Percentiles rank a stretch among this genome's conserved stretches.
Conservation (phyloP, 1,140 invertebrate species). For the Leptoteleia sp. region DNA sequence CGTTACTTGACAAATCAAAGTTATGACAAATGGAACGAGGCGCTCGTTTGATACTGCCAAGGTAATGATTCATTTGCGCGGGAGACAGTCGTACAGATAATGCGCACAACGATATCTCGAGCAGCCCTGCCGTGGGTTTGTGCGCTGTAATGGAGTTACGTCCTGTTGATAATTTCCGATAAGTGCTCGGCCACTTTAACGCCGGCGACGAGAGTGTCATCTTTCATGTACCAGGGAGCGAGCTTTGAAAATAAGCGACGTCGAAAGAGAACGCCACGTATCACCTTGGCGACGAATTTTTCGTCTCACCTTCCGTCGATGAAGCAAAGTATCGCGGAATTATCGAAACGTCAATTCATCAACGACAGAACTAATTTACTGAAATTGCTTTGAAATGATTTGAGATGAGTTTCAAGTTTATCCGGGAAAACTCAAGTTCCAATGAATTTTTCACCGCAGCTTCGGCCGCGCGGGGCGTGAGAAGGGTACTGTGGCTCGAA, state of each 20-base stretch:
- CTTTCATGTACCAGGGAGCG: conserved; percentile 45
- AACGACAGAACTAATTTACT: too few relatives aligned
- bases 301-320: conserved; percentile 1
- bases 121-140: conserved; percentile 29
- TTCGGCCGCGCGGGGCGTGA: too few relatives aligned
- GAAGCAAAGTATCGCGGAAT: conserved; percentile 4
- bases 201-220: conserved; percentile 69
- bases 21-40: conserved; percentile 43
- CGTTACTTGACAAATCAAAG: conserved; percentile 51
- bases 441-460: too few relatives aligned
- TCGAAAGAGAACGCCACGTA: conserved; percentile 22
- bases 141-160: conserved; percentile 73
- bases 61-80: conserved; percentile 58
- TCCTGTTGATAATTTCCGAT: conserved; percentile 79
- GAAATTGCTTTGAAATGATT: too few relatives aligned
- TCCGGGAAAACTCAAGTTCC: too few relatives aligned
- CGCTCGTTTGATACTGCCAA: conserved; percentile 35
- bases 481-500: too few relatives aligned
- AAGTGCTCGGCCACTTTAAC: conserved; percentile 77
- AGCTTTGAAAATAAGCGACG: conserved; percentile 44
- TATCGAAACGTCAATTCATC: too few relatives aligned
- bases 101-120: conserved; percentile 41
- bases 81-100: conserved; percentile 42
- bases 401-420: too few relatives aligned
- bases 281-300: conserved; percentile 6